Base-by-base conservation (phyloP, 2,797 vertebrate genomes). In the Lacerta agilis region DNA sequence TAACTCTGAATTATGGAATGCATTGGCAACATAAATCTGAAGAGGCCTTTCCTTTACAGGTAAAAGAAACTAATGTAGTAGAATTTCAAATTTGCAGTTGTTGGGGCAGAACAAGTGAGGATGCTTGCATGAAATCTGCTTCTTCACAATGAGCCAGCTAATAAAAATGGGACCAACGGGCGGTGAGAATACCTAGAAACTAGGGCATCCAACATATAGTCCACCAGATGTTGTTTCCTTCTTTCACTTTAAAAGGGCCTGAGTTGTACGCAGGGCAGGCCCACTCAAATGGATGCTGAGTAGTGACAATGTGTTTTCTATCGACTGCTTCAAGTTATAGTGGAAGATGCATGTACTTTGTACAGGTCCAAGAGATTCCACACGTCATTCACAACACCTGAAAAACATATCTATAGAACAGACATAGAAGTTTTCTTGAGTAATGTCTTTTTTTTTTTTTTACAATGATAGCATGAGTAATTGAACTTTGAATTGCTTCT, bases 381-480 rank as follows among this genome's bases (percentile, higher is more conserved):
- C 17, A 64, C 11, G 7, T 25, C 3, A 73, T 25, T 71, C 29
- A 43, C 38, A 43, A 38, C 29, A 25, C 0, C 0, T 45, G 73
- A 45, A 76, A 0, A n/a, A 33, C 0, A 29, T 5, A 23, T 58
- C 66, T 90, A 7, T 49, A 61, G 77, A 55, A 77, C 11, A 36
- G 1, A 33, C 58, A 67, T 15, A 36, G 61, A 67, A 29, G 18
- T 66, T 82, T 29, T 66, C 3, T 66, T 61, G 25, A 80, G 4
- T 36, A 29, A 64, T 49, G 0, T 0, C 0, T 4, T 0, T 49
- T 55, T 7, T 43, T 4, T 0, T 49, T 55, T 7, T 43, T 5
- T 4, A 36, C 17, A 0, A 0, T 0, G 0, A 45, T 67, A 1
- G 36, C 13, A 49, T 27, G 33, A 77, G 23, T 36, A 0, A 2